These are phyloP conservation scores for Zaprionus kolodkinae DNA, from an alignment of 1,140 invertebrate species.

Conservation along the genomic window DNA sequence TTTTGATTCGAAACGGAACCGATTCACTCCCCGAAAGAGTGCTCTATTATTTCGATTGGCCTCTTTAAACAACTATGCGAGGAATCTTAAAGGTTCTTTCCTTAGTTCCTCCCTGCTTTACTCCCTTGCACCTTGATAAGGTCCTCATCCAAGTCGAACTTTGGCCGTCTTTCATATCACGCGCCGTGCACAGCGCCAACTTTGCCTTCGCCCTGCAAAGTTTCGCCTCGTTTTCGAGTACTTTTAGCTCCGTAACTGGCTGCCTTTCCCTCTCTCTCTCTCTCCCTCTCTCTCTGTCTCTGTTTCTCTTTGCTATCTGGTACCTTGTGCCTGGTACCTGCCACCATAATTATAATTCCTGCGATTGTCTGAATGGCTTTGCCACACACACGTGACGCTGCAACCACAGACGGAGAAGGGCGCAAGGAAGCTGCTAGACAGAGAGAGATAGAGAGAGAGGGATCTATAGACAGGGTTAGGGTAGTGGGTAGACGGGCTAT, in stretches of 20 bases:
- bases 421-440: background rate
- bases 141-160: constrained; percentile 53
- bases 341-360: constrained; percentile 66
- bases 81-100: constrained; percentile 38
- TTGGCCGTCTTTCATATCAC: constrained; percentile 77
- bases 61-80: constrained; percentile 31
- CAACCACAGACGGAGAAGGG: constrained; percentile 48
- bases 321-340: constrained; percentile 9
- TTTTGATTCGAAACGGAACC: constrained; percentile 44
- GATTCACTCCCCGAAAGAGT: constrained; percentile 9
- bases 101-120: background rate
- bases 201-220: constrained; percentile 59
- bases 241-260: constrained; percentile 1
- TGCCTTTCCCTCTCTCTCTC: background rate
- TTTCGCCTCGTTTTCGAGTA: constrained; percentile 51
- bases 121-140: background rate
- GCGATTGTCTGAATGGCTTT: constrained; percentile 71
- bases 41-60: constrained; percentile 36
- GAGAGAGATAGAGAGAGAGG: background rate
- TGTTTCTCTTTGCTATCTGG: background rate
- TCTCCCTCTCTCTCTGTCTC: background rate
- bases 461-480: background rate
- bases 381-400: constrained; percentile 61
- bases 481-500: background rate
- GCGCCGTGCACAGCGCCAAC: constrained; percentile 54